Evolutionary conservation across 2,797 vertebrate genomes (phyloP).

Genomic region (Parauchenoglanis punctatus): DNA sequence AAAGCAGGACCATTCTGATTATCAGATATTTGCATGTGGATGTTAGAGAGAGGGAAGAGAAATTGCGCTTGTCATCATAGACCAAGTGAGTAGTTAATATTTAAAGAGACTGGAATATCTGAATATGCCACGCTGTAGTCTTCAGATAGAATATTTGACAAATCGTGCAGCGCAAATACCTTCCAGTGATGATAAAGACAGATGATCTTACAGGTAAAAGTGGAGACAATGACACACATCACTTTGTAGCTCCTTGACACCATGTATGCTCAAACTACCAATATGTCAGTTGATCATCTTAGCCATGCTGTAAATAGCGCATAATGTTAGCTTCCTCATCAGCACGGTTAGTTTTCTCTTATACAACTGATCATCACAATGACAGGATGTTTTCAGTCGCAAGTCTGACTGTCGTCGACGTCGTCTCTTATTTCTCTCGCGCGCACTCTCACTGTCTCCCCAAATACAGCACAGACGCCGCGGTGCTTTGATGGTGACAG

Average conservation of each 20-base stretch:
- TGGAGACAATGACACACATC: constrained; percentile 3
- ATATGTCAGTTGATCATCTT: constrained; percentile 30
- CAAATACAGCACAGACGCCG: constrained; percentile 62
- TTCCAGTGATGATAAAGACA: constrained; percentile 28
- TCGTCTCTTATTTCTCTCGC: constrained; percentile 64
- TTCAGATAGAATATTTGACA: constrained; percentile 27
- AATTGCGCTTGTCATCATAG: constrained; percentile 20
- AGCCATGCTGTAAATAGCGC: constrained; percentile 9
- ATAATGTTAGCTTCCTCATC: constrained; percentile 41
- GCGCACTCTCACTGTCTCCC: constrained; percentile 64
- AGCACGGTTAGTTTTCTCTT: constrained; percentile 34
- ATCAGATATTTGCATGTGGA: not conserved
- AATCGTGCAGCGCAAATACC: not conserved
- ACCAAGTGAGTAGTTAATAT: constrained; percentile 27
- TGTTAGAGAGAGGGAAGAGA: constrained; percentile 5
- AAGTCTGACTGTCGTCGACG: constrained; percentile 49
- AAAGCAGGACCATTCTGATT: not conserved
- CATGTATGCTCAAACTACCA: constrained; percentile 1
- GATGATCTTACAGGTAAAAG: constrained; percentile 19
- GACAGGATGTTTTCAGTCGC: constrained; percentile 65
- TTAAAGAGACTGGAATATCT: constrained; percentile 16
- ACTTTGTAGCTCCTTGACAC: constrained; percentile 6
- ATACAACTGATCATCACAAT: constrained; percentile 61
- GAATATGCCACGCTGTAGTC: not conserved
- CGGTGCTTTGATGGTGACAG: constrained; percentile 68